Evolutionary conservation across 2,797 vertebrate genomes (phyloP).

Genomic region (Pangasius djambal): DNA sequence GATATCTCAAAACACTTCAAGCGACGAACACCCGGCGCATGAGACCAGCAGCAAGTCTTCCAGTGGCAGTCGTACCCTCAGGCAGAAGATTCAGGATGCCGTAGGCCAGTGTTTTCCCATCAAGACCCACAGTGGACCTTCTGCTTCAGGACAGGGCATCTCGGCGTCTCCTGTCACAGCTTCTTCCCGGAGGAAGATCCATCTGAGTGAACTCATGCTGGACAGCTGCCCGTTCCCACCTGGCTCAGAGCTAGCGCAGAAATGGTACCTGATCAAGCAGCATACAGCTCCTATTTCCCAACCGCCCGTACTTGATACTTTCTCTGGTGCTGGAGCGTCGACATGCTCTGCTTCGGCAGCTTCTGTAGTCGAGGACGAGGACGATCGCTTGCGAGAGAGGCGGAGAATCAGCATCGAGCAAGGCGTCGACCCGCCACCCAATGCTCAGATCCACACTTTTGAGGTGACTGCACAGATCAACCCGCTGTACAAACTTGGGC

Average conservation of each 20-base stretch:
- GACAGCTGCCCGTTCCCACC: conserved; percentile 84
- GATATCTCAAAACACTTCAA: conserved; percentile 47
- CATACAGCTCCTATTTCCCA: conserved; percentile 83
- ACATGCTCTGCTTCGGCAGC: conserved; percentile 53
- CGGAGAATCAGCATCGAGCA: conserved; percentile 84
- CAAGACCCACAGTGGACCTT: conserved; percentile 68
- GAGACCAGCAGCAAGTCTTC: conserved; percentile 73
- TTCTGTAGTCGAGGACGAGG: conserved; percentile 77
- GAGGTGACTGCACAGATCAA: conserved; percentile 83
- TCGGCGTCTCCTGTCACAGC: conserved; percentile 41
- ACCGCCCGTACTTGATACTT: conserved; percentile 69
- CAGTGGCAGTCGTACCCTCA: conserved; percentile 72
- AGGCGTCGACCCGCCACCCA: conserved; percentile 82
- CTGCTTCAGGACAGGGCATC: conserved; percentile 38
- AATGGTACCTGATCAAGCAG: conserved; percentile 87
- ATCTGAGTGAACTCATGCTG: conserved; percentile 84
- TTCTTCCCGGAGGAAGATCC: conserved; percentile 80
- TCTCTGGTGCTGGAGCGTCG: conserved; percentile 41
- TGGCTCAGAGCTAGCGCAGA: conserved; percentile 82
- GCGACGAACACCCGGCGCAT: conserved; percentile 55
- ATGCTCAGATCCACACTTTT: conserved; percentile 84
- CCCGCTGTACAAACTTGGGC: conserved; percentile 81
- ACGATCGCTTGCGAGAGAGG: conserved; percentile 79
- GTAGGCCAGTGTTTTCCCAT: conserved; percentile 86
- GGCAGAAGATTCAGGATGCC: conserved; percentile 85